Conservation (phyloP, 2,888 invertebrate genomes). For the Erpobdella octoculata region DNA sequence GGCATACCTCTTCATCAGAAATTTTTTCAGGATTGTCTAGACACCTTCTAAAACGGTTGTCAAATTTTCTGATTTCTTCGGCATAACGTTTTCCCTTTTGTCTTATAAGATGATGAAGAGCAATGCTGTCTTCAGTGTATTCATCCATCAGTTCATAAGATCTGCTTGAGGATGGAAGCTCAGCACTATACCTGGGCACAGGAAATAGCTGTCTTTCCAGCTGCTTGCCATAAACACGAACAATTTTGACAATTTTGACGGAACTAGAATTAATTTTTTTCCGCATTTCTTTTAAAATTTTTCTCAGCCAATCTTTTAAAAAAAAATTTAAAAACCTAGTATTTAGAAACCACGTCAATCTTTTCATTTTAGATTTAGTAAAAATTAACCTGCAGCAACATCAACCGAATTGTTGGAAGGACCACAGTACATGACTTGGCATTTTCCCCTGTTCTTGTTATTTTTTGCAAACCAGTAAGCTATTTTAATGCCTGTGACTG, state of each 20-base stretch:
- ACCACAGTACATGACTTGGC: conserved; percentile 46
- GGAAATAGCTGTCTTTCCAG: conserved; percentile 43
- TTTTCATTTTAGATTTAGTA: background rate
- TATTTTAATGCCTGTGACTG: conserved; percentile 41
- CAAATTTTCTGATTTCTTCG: conserved; percentile 27
- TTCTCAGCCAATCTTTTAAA: conserved; percentile 21
- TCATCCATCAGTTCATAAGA: conserved; percentile 23
- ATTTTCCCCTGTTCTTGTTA: conserved; percentile 26
- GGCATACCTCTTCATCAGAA: conserved; percentile 15
- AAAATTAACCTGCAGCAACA: conserved; percentile 43
- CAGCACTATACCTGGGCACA: conserved; percentile 31
- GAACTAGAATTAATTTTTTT: too few relatives aligned
- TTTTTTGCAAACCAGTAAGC: conserved; percentile 40
- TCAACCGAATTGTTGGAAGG: conserved; percentile 45
- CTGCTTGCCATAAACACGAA: conserved; percentile 44
- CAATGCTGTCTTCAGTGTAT: conserved; percentile 4
- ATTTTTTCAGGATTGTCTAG: conserved; percentile 15
- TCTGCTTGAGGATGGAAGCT: background rate
- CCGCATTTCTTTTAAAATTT: too few relatives aligned
- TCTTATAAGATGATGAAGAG: conserved; percentile 35
- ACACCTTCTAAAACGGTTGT: conserved; percentile 25
- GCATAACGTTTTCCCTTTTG: conserved; percentile 15
- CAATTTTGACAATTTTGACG: too few relatives aligned
- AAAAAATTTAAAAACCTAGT: too few relatives aligned
- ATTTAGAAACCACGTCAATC: background rate